Evolutionary conservation across 1,140 invertebrate species (phyloP), one percentile per base, ranked within the genome.

Genomic region (Leptonema lineaticorne): DNA sequence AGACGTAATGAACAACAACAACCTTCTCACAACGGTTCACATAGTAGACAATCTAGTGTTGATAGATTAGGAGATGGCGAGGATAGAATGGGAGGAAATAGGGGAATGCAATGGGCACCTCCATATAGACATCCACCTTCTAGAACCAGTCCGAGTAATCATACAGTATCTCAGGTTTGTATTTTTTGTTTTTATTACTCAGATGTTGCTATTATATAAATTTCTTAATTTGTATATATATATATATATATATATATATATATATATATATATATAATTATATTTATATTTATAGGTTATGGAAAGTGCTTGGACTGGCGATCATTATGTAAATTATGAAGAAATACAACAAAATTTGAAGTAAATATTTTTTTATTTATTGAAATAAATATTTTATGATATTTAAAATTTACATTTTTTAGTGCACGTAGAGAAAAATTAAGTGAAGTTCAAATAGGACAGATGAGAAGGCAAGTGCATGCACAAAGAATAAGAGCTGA

Each of bases 291-390:
- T 70, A 63, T 74, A 81, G 75, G 77, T 77, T 75, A 83, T 81
- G 76, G 81, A 75, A 70, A 82, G 75, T 77, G 84, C 75, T 76
- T 86, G 75, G 85, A 87, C 73, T 85, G 76, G 90, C 75, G 89
- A 89, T 63, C 91, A 93, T 76, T 92, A 93, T 75, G 89, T 90
- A 30, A 93, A 93, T 77, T 92, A 92, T 75, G 89, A 92, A 77
- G 91, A 93, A 80, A 87, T 93, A 75, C 90, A 92, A 77, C 89
- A 89, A 72, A 90, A 91, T 77, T 78, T 91, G 66, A 89, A 87
- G 89, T 90, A 81, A 86, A 81, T 80, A 69, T 45, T 37, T 46
- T 33, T 30, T 56, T 30, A 22, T 45, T 59, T 53, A 59, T 63
- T 48, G 28, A 33, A 26, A 63, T 58, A 66, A 24, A 28, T 14